Conservation (phyloP, 1,140 invertebrate genomes). For the Nixonia krombeini region DNA sequence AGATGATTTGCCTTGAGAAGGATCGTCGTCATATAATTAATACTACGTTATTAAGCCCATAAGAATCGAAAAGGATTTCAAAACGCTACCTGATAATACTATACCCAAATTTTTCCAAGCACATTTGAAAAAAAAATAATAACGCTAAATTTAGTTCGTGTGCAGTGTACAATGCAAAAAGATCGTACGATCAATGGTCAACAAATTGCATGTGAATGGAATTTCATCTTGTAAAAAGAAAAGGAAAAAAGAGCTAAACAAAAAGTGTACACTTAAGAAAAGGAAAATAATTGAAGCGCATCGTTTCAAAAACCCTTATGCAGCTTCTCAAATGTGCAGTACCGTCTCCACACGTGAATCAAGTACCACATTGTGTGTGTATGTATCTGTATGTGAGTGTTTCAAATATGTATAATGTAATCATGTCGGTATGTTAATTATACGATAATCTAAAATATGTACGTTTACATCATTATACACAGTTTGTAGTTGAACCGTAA, state of each 20-base stretch:
- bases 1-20: background rate
- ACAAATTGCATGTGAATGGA: background rate
- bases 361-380: constrained; percentile 28
- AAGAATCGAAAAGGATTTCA: constrained; percentile 11
- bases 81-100: constrained; percentile 12
- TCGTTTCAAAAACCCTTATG: constrained; percentile 42
- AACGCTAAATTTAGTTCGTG: constrained; percentile 8
- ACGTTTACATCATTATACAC: constrained; percentile 66
- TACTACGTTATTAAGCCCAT: background rate
- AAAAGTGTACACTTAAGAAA: background rate
- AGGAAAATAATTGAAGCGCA: constrained; percentile 43
- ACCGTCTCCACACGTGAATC: constrained; percentile 37
- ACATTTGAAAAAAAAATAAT: background rate
- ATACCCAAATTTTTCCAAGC: constrained; percentile 2
- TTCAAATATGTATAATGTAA: too few relatives aligned
- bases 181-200: constrained; percentile 15
- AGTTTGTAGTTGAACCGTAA: constrained; percentile 58
- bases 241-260: too few relatives aligned
- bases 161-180: constrained; percentile 9
- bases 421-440: constrained; percentile 55
- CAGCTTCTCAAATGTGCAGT: constrained; percentile 46
- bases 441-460: constrained; percentile 70
- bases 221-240: constrained; percentile 16
- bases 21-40: background rate
- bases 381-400: constrained; percentile 40